These are phyloP conservation scores for Columba guinea DNA, from an alignment of 2,797 vertebrate genomes.

Conservation along the genomic window DNA sequence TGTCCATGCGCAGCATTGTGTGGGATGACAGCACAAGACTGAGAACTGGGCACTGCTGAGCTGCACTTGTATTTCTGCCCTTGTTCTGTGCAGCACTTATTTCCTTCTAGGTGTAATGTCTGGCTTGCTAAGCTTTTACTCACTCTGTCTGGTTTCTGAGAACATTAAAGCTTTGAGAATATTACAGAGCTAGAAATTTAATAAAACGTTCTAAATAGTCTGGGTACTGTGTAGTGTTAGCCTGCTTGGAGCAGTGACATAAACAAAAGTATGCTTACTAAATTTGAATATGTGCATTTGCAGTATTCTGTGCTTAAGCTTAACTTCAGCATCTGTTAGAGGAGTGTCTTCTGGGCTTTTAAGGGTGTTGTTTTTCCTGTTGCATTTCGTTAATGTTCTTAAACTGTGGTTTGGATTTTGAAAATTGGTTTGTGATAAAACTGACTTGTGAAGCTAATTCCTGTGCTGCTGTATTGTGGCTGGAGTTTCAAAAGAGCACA, in stretches of 20 bases:
- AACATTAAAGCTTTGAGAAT: background rate
- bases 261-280: background rate
- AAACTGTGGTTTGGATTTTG: background rate
- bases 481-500: background rate
- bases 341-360: background rate
- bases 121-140: background rate
- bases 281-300: background rate
- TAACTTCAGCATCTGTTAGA: background rate
- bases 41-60: background rate
- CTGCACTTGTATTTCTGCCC: background rate
- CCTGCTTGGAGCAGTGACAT: background rate
- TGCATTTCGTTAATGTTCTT: background rate
- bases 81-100: background rate
- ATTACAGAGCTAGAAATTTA: background rate
- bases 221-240: background rate
- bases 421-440: background rate
- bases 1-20: background rate
- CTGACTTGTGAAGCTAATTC: background rate
- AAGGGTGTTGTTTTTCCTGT: background rate
- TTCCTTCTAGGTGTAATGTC: background rate
- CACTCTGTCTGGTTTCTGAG: background rate
- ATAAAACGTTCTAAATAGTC: background rate
- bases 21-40: background rate
- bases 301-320: background rate
- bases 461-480: background rate